phyloP scores from a whole-genome alignment of 2,113 vertebrate genomes.

The Psittacus erithacus region DNA sequence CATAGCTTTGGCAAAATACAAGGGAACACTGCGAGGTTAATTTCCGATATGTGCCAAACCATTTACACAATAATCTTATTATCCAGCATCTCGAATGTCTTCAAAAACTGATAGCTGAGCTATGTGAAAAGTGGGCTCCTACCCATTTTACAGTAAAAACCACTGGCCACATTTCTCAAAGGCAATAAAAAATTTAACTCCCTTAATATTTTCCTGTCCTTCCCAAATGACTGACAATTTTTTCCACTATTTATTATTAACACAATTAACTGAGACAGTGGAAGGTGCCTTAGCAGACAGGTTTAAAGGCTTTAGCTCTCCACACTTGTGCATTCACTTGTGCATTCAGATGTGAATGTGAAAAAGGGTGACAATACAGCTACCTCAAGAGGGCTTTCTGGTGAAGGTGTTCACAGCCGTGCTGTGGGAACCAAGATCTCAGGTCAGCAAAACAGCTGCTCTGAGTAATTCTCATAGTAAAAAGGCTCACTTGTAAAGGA shows the following conservation, averaged over 20 bases:
- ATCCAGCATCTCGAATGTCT: background rate
- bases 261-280: background rate
- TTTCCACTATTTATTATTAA: background rate
- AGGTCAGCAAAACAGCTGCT: background rate
- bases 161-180: background rate
- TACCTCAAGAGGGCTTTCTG: background rate
- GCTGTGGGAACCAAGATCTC: background rate
- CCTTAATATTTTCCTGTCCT: background rate
- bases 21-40: background rate
- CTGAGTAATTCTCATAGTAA: background rate
- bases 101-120: background rate
- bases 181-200: background rate
- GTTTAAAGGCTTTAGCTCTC: background rate
- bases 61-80: background rate
- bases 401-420: background rate
- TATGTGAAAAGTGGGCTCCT: background rate
- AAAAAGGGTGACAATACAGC: background rate
- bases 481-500: background rate
- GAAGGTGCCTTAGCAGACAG: background rate
- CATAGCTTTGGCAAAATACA: background rate
- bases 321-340: background rate
- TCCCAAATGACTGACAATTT: background rate
- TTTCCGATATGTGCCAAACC: background rate
- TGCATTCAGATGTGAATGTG: background rate
- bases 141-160: background rate